These are phyloP conservation scores for Oligia latruncula DNA, from an alignment of 2,888 invertebrate genomes.

Conservation along the genomic window DNA sequence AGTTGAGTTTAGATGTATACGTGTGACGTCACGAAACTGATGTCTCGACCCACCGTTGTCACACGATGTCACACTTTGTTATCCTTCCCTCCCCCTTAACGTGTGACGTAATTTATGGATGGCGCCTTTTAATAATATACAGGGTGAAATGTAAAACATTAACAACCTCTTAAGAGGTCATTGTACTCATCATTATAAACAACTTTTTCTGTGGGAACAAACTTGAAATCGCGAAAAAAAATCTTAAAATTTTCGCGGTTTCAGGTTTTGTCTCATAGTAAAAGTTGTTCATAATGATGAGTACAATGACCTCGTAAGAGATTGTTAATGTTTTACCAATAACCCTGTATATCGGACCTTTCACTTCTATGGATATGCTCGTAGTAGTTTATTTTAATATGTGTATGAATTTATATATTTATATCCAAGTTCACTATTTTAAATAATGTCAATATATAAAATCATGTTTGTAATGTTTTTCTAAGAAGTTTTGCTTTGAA, in stretches of 20 bases:
- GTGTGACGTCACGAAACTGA: not conserved
- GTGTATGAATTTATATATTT: not conserved
- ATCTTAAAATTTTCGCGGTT: no score
- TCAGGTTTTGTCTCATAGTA: no score
- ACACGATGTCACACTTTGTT: not conserved
- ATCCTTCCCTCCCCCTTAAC: not conserved
- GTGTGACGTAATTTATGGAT: not conserved
- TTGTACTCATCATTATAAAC: no score
- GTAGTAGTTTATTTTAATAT: not conserved
- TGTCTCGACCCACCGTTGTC: not conserved
- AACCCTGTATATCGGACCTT: not conserved
- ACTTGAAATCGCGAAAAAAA: no score
- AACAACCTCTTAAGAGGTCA: no score
- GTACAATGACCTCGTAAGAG: no score
- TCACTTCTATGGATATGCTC: not conserved
- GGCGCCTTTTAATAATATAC: not conserved
- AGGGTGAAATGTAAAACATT: no score
- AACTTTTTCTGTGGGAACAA: no score
- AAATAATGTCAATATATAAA: not conserved
- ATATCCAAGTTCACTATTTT: not conserved
- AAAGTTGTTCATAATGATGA: no score
- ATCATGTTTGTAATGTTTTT: not conserved
- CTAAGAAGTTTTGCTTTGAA: not conserved
- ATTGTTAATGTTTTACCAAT: no score
- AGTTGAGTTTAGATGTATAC: not conserved